Conservation (phyloP, 2,888 invertebrate species). For the Drosophila siamana region DNA sequence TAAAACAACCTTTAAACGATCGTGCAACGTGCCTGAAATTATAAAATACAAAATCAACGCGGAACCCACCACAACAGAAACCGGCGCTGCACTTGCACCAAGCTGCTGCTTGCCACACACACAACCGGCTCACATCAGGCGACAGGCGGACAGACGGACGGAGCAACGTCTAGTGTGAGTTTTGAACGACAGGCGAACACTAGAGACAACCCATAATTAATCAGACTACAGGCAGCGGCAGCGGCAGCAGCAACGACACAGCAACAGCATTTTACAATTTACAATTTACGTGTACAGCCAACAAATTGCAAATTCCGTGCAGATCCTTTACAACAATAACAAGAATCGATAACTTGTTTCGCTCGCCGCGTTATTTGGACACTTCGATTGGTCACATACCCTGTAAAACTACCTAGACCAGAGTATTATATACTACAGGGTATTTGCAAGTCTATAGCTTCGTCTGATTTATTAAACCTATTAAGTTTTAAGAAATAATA, state of each 20-base stretch:
- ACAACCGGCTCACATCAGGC: constrained; percentile 57
- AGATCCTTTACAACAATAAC: constrained; percentile 59
- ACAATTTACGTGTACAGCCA: constrained; percentile 63
- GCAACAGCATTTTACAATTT: constrained; percentile 30
- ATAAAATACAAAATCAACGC: constrained; percentile 76
- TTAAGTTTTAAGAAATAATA: background rate
- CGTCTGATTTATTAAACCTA: background rate
- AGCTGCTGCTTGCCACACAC: constrained; percentile 34
- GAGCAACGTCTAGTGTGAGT: constrained; percentile 70
- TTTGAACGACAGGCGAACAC: constrained; percentile 72
- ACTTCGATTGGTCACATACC: background rate
- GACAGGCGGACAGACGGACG: constrained; percentile 6
- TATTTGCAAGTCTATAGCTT: background rate
- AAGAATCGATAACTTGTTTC: constrained; percentile 19
- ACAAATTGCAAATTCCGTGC: constrained; percentile 52
- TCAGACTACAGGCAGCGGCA: constrained; percentile 54
- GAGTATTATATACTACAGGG: background rate
- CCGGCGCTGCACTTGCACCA: constrained; percentile 60
- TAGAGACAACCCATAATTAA: constrained; percentile 77
- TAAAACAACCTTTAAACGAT: constrained; percentile 47
- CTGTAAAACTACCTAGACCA: background rate
- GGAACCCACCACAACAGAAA: constrained; percentile 59
- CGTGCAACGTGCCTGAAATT: constrained; percentile 78
- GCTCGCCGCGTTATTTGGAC: constrained; percentile 8
- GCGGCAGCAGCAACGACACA: constrained; percentile 21